Conservation (phyloP, 2,113 vertebrate genomes). For the Tricholaema leucomelas region DNA sequence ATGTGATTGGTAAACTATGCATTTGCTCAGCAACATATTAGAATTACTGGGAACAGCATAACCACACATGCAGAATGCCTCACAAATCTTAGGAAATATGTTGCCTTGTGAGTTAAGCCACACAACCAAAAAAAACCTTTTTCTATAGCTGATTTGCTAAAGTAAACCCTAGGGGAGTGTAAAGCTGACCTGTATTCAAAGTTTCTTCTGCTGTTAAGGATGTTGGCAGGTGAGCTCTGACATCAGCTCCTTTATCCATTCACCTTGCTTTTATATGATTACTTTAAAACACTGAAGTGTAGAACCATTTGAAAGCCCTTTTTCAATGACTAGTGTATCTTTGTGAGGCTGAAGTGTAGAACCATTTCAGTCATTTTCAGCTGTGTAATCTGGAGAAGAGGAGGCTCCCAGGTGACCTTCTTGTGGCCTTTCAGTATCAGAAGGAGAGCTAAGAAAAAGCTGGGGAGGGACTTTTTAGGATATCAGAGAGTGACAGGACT, state of each 20-base stretch:
- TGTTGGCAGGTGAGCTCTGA: neutral
- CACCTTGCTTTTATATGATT: neutral
- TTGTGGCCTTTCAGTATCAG: too few relatives aligned
- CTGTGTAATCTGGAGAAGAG: too few relatives aligned
- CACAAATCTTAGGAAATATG: neutral
- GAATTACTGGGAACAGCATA: slow-evolving; percentile 32
- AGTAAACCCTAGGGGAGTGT: neutral
- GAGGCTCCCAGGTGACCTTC: too few relatives aligned
- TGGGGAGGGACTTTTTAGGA: too few relatives aligned
- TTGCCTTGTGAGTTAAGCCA: neutral
- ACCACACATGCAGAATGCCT: neutral
- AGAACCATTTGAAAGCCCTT: neutral
- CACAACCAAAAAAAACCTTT: neutral
- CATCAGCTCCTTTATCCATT: neutral
- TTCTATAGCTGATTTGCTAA: neutral
- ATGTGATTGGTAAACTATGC: slow-evolving; percentile 43
- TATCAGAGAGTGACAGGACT: too few relatives aligned
- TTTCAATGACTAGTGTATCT: neutral
- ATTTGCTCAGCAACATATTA: slow-evolving; percentile 16
- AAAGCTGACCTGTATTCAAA: neutral
- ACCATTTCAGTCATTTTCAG: too few relatives aligned
- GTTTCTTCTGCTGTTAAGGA: neutral
- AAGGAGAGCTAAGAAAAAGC: too few relatives aligned
- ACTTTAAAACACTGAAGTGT: neutral
- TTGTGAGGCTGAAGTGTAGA: too few relatives aligned